Evolutionary conservation across 2,113 vertebrate genomes (phyloP).

Genomic region (Leptobrachium leishanense): DNA sequence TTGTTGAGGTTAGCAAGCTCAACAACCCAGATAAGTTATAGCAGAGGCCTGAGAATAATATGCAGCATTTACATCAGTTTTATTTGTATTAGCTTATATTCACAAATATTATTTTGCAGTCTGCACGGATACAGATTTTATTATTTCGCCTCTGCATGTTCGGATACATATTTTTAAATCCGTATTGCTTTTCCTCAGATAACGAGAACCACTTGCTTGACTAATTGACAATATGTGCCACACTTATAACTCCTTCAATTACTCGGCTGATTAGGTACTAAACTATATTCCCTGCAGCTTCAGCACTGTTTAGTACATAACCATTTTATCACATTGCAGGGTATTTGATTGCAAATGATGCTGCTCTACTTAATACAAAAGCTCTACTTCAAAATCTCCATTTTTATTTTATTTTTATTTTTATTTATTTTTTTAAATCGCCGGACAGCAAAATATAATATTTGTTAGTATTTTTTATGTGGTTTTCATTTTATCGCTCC

Average conservation of each 20-base stretch:
- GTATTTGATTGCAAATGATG: conserved; percentile 32
- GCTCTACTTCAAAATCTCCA: conserved; percentile 14
- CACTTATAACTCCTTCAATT: conserved; percentile 37
- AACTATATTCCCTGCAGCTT: conserved; percentile 42
- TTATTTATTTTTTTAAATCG: background rate
- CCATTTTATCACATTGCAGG: conserved; percentile 31
- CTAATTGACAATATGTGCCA: conserved; percentile 40
- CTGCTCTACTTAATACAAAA: conserved; percentile 35
- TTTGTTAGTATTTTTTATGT: conserved; percentile 34
- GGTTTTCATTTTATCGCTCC: conserved; percentile 26
- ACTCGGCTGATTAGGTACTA: conserved; percentile 43
- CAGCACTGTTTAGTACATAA: conserved; percentile 12
- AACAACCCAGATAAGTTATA: too few relatives aligned
- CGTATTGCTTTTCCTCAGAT: conserved; percentile 15
- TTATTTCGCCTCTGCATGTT: background rate
- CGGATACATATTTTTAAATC: conserved; percentile 24
- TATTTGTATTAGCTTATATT: background rate
- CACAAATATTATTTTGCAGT: background rate
- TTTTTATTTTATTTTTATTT: background rate
- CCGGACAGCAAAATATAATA: conserved; percentile 35
- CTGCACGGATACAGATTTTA: background rate
- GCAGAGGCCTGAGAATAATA: too few relatives aligned
- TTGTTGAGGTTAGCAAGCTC: too few relatives aligned
- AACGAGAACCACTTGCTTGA: conserved; percentile 24
- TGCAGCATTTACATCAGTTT: too few relatives aligned